These are phyloP conservation scores for Telmatochromis sp. DNA, from an alignment of 2,113 vertebrate species.

Conservation along the genomic window DNA sequence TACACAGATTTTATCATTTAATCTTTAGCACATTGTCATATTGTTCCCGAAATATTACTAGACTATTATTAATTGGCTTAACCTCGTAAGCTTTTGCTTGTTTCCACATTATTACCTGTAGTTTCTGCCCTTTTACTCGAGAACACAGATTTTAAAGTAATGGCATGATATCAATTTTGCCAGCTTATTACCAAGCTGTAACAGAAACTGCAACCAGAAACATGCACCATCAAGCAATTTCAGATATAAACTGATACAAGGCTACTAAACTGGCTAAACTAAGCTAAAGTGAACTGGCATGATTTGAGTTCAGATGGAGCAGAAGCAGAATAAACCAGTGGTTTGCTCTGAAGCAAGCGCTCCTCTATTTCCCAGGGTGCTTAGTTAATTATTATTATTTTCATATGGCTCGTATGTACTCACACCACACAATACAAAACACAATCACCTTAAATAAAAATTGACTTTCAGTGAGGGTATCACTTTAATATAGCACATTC, in stretches of 20 bases:
- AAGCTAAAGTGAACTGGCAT: not conserved
- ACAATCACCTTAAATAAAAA: not conserved
- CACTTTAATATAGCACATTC: not conserved
- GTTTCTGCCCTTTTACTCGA: not conserved
- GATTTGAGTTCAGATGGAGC: not conserved
- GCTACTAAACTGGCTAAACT: not conserved
- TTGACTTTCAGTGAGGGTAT: not conserved
- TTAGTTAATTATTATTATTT: not conserved
- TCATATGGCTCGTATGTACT: not conserved
- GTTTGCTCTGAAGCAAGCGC: not conserved
- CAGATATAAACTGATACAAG: not conserved
- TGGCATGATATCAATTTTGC: not conserved
- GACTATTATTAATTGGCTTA: not conserved
- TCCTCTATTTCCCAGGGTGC: not conserved
- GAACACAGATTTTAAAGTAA: not conserved
- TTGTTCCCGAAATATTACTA: not conserved
- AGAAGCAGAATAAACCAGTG: not conserved
- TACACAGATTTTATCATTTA: not conserved
- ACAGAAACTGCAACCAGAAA: not conserved
- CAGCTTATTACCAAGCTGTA: accelerated
- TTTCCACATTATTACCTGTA: not conserved
- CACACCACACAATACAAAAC: not conserved
- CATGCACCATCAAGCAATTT: not conserved
- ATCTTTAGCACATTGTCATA: not conserved
- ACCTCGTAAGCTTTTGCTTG: not conserved